Conservation (phyloP, 2,797 vertebrate genomes). For the Syngnathus rostellatus region DNA sequence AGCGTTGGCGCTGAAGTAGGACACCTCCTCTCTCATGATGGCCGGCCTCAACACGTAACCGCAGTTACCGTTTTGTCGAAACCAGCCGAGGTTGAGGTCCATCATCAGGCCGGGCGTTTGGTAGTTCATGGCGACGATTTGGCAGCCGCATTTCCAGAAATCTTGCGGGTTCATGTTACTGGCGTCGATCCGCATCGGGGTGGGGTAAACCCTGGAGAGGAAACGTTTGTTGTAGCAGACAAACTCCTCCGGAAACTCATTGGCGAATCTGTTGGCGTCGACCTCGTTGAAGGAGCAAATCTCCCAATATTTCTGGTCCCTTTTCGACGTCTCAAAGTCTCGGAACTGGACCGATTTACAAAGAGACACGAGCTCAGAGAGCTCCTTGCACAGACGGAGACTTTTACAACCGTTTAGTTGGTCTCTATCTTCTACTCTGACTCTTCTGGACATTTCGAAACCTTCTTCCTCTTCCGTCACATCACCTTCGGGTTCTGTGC, state of each 20-base stretch:
- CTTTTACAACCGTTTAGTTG: conserved; percentile 67
- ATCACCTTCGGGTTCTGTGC: conserved; percentile 73
- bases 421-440: conserved; percentile 73
- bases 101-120: conserved; percentile 90
- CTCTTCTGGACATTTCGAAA: conserved; percentile 74
- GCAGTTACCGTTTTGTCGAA: conserved; percentile 85
- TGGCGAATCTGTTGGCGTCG: conserved; percentile 81
- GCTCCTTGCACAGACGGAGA: conserved; percentile 75
- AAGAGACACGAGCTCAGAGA: conserved; percentile 82
- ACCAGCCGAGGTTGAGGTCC: conserved; percentile 88
- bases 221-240: conserved; percentile 88
- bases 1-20: conserved; percentile 91
- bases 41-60: conserved; percentile 86
- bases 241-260: conserved; percentile 86
- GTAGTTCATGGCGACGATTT: conserved; percentile 93
- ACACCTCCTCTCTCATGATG: conserved; percentile 91
- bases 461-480: conserved; percentile 87
- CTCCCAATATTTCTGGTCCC: conserved; percentile 83
- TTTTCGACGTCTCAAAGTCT: conserved; percentile 79
- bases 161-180: conserved; percentile 95
- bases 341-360: conserved; percentile 81
- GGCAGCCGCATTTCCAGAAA: conserved; percentile 92
- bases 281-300: conserved; percentile 90
- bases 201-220: conserved; percentile 82
- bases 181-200: conserved; percentile 87